phyloP scores from a whole-genome alignment of 2,113 vertebrate genomes.

The Leucoraja erinaceus region DNA sequence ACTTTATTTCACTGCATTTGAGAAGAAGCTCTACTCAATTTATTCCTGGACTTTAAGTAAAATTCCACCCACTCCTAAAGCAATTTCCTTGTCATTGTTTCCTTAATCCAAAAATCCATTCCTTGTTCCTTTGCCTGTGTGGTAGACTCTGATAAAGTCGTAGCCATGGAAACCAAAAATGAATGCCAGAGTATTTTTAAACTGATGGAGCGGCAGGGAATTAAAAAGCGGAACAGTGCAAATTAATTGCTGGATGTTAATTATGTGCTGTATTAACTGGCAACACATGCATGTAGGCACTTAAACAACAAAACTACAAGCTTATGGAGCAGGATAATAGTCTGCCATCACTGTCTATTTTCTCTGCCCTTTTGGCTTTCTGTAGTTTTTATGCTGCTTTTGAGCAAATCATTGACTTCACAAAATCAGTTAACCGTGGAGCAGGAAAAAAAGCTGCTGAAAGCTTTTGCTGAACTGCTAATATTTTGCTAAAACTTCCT shows the following conservation, averaged over 20 bases:
- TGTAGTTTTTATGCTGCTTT: neutral
- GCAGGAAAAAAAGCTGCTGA: neutral
- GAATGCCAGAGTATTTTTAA: conserved; percentile 17
- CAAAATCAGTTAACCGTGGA: conserved; percentile 3
- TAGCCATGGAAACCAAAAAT: conserved; percentile 36
- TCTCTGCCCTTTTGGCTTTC: neutral
- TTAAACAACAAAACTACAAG: conserved; percentile 4
- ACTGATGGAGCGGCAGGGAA: conserved; percentile 5
- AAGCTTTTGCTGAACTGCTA: neutral
- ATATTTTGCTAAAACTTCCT: neutral
- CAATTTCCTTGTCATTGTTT: conserved; percentile 36
- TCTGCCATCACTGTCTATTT: neutral
- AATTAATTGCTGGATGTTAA: conserved; percentile 31
- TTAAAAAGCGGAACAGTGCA: conserved; percentile 13
- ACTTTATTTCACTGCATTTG: neutral
- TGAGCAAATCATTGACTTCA: conserved; percentile 17
- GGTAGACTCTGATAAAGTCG: conserved; percentile 28
- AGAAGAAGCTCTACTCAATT: conserved; percentile 1
- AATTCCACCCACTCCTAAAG: conserved; percentile 20
- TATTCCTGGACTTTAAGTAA: conserved; percentile 29
- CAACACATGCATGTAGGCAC: conserved; percentile 9
- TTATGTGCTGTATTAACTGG: conserved; percentile 21
- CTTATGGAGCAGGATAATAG: neutral
- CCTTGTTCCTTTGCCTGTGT: conserved; percentile 24
- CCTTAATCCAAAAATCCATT: conserved; percentile 30